Evolutionary conservation across 2,888 invertebrate genomes (phyloP).

Genomic region (Philonicus albiceps): DNA sequence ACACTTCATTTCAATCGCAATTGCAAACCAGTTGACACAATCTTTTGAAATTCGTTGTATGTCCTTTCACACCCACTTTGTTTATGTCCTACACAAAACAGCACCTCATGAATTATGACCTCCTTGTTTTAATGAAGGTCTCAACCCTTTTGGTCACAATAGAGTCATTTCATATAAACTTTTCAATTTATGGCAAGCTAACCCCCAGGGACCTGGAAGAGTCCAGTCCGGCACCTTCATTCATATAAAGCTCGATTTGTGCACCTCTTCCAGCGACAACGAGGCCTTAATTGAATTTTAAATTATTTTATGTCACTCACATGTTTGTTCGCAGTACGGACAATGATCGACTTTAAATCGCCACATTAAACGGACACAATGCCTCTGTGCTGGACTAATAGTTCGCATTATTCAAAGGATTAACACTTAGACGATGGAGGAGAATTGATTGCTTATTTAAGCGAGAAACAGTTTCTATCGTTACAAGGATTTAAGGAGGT

Average conservation of each 20-base stretch:
- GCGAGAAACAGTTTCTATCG: not conserved
- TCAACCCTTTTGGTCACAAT: slow-evolving; percentile 14
- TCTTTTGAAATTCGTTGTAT: not conserved
- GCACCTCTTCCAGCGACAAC: slow-evolving; percentile 8
- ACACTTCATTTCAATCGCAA: not conserved
- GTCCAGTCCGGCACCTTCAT: not conserved
- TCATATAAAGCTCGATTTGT: not conserved
- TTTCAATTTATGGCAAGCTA: slow-evolving; percentile 16
- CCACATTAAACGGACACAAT: slow-evolving; percentile 31
- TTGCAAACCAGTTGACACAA: not conserved
- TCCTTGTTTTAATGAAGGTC: slow-evolving; percentile 5
- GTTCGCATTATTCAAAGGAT: slow-evolving; percentile 30
- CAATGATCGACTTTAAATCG: slow-evolving; percentile 16
- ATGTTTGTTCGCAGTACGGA: slow-evolving; percentile 23
- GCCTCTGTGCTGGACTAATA: not conserved
- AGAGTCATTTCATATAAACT: not conserved
- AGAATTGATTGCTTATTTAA: slow-evolving; percentile 28
- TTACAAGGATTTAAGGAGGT: slow-evolving; percentile 1
- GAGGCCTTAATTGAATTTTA: slow-evolving; percentile 43
- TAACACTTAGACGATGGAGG: not conserved
- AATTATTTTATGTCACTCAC: slow-evolving; percentile 43
- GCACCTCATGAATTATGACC: not conserved
- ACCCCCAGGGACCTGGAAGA: not conserved
- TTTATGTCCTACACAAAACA: not conserved
- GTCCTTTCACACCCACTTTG: not conserved